These are phyloP conservation scores for Idaea dimidiata DNA, from an alignment of 2,888 invertebrate species.

Conservation along the genomic window DNA sequence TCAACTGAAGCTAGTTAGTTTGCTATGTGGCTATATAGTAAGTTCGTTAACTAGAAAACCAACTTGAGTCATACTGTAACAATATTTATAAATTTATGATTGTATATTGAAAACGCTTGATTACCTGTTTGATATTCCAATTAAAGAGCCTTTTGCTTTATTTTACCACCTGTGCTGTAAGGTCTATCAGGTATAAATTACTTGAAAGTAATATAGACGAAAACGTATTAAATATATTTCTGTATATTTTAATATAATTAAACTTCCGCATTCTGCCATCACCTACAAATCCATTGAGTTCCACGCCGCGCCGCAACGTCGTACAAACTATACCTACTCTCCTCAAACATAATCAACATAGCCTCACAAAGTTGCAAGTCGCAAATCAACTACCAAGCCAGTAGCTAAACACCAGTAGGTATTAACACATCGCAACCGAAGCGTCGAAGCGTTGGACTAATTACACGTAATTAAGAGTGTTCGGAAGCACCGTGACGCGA, in stretches of 20 bases:
- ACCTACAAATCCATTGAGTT: not conserved
- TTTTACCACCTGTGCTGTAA: too few relatives aligned
- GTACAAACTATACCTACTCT: not conserved
- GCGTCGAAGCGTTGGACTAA: slow-evolving; percentile 67
- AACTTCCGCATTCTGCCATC: not conserved
- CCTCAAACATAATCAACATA: not conserved
- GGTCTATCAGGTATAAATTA: too few relatives aligned
- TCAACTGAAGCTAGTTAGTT: too few relatives aligned
- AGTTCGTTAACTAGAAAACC: too few relatives aligned
- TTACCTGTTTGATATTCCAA: too few relatives aligned
- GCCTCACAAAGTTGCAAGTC: not conserved
- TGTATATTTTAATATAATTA: not conserved
- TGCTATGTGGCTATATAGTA: too few relatives aligned
- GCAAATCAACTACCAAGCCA: not conserved
- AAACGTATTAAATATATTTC: not conserved
- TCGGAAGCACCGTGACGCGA: slow-evolving; percentile 67
- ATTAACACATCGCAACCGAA: slow-evolving; percentile 47
- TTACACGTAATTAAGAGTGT: slow-evolving; percentile 72
- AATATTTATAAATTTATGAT: too few relatives aligned
- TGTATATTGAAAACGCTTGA: too few relatives aligned
- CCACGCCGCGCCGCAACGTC: not conserved
- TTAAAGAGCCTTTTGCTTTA: too few relatives aligned
- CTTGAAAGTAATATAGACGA: too few relatives aligned
- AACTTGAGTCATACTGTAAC: too few relatives aligned
- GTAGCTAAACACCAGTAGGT: not conserved